phyloP scores from a whole-genome alignment of 2,888 invertebrate genomes.

The Tenthredo notha region DNA sequence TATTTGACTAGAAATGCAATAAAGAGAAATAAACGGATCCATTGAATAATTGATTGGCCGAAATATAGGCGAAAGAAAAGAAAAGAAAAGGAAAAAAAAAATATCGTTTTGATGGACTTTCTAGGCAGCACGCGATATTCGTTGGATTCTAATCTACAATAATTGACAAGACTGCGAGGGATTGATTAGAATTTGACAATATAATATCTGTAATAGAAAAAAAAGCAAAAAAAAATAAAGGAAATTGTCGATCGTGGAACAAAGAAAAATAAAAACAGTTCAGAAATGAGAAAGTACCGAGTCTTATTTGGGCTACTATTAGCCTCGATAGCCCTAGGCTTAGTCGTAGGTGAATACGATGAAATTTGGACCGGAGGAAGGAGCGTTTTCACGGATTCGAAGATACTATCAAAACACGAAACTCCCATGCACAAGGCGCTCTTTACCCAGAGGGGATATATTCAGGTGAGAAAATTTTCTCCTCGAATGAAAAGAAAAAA shows the following conservation, averaged over 20 bases:
- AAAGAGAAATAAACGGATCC: background rate
- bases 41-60: background rate
- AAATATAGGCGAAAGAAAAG: background rate
- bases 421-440: slow-evolving; percentile 81
- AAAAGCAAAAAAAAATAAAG: too few relatives aligned
- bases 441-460: slow-evolving; percentile 85
- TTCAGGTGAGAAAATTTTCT: slow-evolving; percentile 80
- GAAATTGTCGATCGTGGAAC: background rate
- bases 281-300: slow-evolving; percentile 51
- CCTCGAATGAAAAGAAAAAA: background rate
- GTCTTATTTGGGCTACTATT: slow-evolving; percentile 56
- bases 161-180: background rate
- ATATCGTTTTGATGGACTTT: background rate
- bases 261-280: background rate
- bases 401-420: slow-evolving; percentile 50
- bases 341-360: slow-evolving; percentile 2
- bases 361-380: slow-evolving; percentile 5
- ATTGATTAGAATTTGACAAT: background rate
- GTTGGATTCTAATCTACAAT: background rate
- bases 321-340: slow-evolving; percentile 56
- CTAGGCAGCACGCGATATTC: background rate
- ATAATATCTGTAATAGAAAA: background rate
- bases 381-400: background rate
- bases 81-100: background rate
- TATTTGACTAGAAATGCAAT: background rate